These are phyloP conservation scores for Synanthedon formicaeformis DNA, from an alignment of 2,888 invertebrate species.

Conservation along the genomic window DNA sequence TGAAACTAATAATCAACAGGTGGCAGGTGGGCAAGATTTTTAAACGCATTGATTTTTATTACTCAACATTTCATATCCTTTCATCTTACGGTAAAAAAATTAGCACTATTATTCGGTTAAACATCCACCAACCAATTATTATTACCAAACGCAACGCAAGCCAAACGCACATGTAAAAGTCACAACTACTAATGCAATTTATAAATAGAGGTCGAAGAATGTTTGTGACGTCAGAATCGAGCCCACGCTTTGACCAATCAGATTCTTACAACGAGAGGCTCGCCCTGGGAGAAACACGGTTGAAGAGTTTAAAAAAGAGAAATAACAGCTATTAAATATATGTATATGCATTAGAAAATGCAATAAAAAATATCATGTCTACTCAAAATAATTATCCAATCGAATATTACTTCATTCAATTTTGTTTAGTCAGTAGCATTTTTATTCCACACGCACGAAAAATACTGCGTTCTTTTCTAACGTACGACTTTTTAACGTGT, in stretches of 20 bases:
- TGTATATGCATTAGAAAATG: not conserved
- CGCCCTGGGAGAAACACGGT: slow-evolving; percentile 59
- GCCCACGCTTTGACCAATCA: slow-evolving; percentile 66
- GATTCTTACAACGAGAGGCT: slow-evolving; percentile 69
- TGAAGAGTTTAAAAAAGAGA: slow-evolving; percentile 10
- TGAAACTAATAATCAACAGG: no score
- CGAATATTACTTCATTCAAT: slow-evolving; percentile 2
- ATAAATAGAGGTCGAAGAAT: slow-evolving; percentile 55
- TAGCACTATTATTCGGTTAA: no score
- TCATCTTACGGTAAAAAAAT: no score
- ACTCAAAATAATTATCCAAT: not conserved
- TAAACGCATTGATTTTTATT: no score
- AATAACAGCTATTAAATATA: slow-evolving; percentile 1
- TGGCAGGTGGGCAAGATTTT: no score
- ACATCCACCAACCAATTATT: no score
- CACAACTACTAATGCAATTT: slow-evolving; percentile 30
- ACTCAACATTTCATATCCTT: no score
- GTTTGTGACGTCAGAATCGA: slow-evolving; percentile 63
- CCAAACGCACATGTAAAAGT: slow-evolving; percentile 1
- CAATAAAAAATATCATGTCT: not conserved
- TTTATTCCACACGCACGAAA: not conserved
- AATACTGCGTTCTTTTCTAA: slow-evolving; percentile 14
- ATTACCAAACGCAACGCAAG: not conserved
- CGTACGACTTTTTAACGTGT: slow-evolving; percentile 12
- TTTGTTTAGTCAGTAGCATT: slow-evolving; percentile 4